Percentiles rank a stretch among this genome's conserved stretches.
These are phyloP conservation scores for Bibio marci DNA, from an alignment of 2,888 invertebrate genomes.

Conservation along the genomic window DNA sequence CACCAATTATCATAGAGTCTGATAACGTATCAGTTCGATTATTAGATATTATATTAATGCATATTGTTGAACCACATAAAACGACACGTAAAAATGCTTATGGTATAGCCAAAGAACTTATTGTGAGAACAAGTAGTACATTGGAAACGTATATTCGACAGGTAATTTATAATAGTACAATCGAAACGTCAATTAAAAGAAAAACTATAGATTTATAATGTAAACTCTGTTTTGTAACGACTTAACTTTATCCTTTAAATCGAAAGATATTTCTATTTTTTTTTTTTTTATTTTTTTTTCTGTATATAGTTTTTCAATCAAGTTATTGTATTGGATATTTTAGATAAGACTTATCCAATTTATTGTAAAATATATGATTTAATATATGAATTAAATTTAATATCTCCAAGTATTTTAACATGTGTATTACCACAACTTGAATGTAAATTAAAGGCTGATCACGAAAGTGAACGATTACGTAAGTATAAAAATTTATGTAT, in stretches of 20 bases:
- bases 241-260: slow-evolving; percentile 8
- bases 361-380: slow-evolving; percentile 82
- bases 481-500: too few relatives aligned
- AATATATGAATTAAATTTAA: slow-evolving; percentile 89
- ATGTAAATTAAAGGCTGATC: slow-evolving; percentile 84
- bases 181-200: too few relatives aligned
- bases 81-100: slow-evolving; percentile 79
- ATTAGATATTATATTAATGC: slow-evolving; percentile 81
- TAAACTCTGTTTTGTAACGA: too few relatives aligned
- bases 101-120: slow-evolving; percentile 76
- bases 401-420: slow-evolving; percentile 70
- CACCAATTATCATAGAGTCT: slow-evolving; percentile 86
- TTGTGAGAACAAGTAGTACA: slow-evolving; percentile 80
- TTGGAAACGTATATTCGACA: slow-evolving; percentile 89
- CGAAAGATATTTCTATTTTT: neutral
- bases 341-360: slow-evolving; percentile 78
- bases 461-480: slow-evolving; percentile 70
- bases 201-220: slow-evolving; percentile 1
- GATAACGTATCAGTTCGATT: slow-evolving; percentile 90
- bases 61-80: slow-evolving; percentile 88
- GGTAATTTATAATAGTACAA: too few relatives aligned
- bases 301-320: slow-evolving; percentile 80
- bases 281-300: too few relatives aligned
- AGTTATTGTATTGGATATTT: slow-evolving; percentile 78
- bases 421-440: slow-evolving; percentile 88